Base-by-base conservation (phyloP, 37 sponge, comb jelly and placozoan genomes). In the Halisarca cf. caerulea region DNA sequence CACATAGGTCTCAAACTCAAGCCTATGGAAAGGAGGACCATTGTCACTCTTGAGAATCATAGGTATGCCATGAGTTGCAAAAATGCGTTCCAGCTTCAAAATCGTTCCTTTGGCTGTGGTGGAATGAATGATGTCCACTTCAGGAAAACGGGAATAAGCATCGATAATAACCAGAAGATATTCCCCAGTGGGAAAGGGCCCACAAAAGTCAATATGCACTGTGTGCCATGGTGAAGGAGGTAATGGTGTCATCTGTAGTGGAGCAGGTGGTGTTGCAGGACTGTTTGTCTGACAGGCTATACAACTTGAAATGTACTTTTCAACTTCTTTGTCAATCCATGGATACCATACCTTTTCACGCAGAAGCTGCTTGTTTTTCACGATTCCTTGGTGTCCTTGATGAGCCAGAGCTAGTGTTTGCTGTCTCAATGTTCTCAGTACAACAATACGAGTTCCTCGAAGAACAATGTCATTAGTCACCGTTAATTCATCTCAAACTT, bases 81-180 rank as follows among this genome's bases (percentile, higher is more conserved):
- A 87, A 36, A 87, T 87, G 1, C 62, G 78, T 3, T 86, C 87
- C 6, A 86, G 28, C 60, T 88, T 82, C 34, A 68, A 37, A 27
- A 82, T 88, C 59, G 82, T 88, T 57, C 75, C 62, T 59, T 69
- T 71, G 6, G 79, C 88, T 44, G 82, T n/a, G 28, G 82, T 88
- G 8, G 83, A 82, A 34, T 73, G 44, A 23, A 88, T 54, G 15
- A 88, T 82, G 1, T 88, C 83, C 21, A 82, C 88, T 77, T 88
- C 88, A 24, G 88, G 83, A 58, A 24, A 88, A 77, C 66, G 41
- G 20, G 88, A 88, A 59, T 88, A 88, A 17, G 88, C 88, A 88
- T 88, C 88, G 23, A 82, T 82, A 24, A 75, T 79, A 43, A 82
- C 83, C n/a, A 88, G 34, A 24, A 82, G 53, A 72, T 88, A 88